Evolutionary conservation across 2,888 invertebrate genomes (phyloP).

Genomic region (Lycocerus yunnanus): DNA sequence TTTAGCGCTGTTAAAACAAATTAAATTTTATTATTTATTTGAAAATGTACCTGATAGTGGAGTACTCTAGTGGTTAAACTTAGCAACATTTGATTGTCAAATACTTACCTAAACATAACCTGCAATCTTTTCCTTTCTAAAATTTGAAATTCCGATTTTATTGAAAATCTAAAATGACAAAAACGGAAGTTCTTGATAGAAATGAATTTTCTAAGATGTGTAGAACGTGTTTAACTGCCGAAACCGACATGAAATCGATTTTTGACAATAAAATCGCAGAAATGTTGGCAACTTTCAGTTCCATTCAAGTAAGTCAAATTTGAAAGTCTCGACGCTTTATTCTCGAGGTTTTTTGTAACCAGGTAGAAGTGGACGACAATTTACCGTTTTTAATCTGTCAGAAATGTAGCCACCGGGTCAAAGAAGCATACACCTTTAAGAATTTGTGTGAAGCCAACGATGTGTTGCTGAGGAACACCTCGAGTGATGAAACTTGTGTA

Average conservation of each 20-base stretch:
- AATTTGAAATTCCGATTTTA: background rate
- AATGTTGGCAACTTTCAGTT: slow-evolving; percentile 26
- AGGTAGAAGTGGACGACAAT: slow-evolving; percentile 45
- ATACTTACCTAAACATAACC: background rate
- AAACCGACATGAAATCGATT: slow-evolving; percentile 27
- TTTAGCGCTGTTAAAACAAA: no score
- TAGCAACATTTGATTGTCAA: no score
- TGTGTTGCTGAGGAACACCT: slow-evolving; percentile 9
- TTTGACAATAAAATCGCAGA: slow-evolving; percentile 28
- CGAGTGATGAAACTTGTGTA: background rate
- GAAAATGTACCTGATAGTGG: no score
- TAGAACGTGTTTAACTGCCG: slow-evolving; percentile 30
- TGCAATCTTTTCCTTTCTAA: background rate
- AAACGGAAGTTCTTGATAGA: background rate
- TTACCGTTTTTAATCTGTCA: slow-evolving; percentile 44
- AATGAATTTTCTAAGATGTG: slow-evolving; percentile 30
- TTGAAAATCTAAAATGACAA: background rate
- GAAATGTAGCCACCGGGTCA: slow-evolving; percentile 38
- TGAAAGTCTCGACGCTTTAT: background rate
- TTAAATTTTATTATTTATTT: no score
- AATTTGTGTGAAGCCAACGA: slow-evolving; percentile 41
- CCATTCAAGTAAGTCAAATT: slow-evolving; percentile 27
- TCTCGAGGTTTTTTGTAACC: slow-evolving; percentile 5
- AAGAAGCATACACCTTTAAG: slow-evolving; percentile 39
- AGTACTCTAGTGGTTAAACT: no score